phyloP scores from a whole-genome alignment of 2,113 vertebrate species.

The Myrmophylax atrothorax region DNA sequence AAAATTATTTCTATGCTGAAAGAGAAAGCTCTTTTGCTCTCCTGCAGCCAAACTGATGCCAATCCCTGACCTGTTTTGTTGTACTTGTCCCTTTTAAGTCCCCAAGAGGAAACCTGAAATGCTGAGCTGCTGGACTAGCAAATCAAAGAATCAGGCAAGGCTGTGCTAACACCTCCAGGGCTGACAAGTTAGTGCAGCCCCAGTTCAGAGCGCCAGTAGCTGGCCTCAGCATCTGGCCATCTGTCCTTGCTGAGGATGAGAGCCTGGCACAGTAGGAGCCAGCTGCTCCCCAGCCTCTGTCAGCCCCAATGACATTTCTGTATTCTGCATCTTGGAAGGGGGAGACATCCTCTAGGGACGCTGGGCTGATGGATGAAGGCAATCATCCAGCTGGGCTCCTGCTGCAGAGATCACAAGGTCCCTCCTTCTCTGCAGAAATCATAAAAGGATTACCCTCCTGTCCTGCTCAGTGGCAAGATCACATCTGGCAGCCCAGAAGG shows the following conservation, averaged over 20 bases:
- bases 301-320: rapidly evolving
- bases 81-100: background rate
- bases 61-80: background rate
- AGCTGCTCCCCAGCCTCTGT: rapidly evolving
- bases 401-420: background rate
- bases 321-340: background rate
- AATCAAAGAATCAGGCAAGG: background rate
- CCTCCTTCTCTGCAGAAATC: background rate
- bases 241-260: background rate
- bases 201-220: background rate
- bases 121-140: background rate
- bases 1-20: background rate
- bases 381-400: background rate
- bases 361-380: background rate
- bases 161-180: background rate
- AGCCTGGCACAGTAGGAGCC: background rate
- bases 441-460: background rate
- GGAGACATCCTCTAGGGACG: background rate
- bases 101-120: background rate
- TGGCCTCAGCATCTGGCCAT: background rate
- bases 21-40: background rate
- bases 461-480: background rate
- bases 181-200: background rate
- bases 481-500: background rate
- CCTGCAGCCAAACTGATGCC: background rate